Evolutionary conservation across 2,888 invertebrate genomes (phyloP), one percentile per base, ranked within the genome.

Genomic region (Caenorhabditis japonica): DNA sequence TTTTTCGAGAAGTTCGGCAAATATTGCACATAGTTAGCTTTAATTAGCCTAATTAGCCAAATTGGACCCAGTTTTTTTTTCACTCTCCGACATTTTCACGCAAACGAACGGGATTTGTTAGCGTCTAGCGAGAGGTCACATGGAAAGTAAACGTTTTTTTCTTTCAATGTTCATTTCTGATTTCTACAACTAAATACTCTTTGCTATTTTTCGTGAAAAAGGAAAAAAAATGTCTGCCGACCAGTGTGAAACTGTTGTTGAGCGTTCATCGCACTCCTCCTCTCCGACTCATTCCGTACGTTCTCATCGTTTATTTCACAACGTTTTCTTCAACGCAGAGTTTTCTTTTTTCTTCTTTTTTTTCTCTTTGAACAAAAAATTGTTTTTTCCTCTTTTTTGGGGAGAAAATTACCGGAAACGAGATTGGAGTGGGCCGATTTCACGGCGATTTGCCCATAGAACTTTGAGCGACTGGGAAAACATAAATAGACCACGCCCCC

Each of bases 331-430:
- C 23, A 25, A 15, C 30, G 17, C 13, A 52, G n/a, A n/a, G 30
- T 53, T 19, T 43, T 43, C 23, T 12, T 43, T 23, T 21, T 41
- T 43, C 19, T 12, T 13, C 46, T 49, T 47, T 64, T 49, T 38
- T 47, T 62, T 39, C 33, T 13, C 21, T 47, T 41, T 27, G 30
- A 38, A 34, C 41, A 52, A 52, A 39, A 23, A 15, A 52, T 53
- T 62, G 62, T 62, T 53, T 36, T 62, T 46, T 47, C 39, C 36
- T 27, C 12, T 61, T 33, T 33, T 51, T 25, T 36, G 36, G 44
- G 27, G 23, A 38, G 51, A 52, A 62, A 62, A 64, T 64, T 64
- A 56, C 64, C 64, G 64, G 64, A 64, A 64, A 49, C 64, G 64
- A n/a, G n/a, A n/a, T n/a, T n/a, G n/a, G n/a, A n/a, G n/a, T 10